Conservation (phyloP, 2,113 vertebrate genomes). For the Urocolius indicus region DNA sequence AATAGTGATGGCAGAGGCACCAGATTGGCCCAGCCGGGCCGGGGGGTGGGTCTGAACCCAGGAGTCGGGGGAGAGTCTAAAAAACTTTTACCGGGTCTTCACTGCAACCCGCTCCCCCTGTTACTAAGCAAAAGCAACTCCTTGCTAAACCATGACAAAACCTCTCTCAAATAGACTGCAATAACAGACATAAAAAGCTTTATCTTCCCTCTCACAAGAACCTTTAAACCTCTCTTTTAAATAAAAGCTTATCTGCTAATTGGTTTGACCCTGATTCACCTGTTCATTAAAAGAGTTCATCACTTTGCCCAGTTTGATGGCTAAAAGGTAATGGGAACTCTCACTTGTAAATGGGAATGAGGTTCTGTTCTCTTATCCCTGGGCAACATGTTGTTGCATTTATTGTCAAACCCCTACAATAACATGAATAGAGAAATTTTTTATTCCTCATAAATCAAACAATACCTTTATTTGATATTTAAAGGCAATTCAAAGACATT, state of each 20-base stretch:
- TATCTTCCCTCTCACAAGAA: not conserved
- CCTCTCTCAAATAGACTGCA: not conserved
- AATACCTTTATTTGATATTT: not conserved
- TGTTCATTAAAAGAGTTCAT: constrained; percentile 21
- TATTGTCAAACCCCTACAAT: not conserved
- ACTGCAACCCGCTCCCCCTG: no score
- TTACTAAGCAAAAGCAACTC: no score
- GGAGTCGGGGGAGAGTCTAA: no score
- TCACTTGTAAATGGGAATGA: not conserved
- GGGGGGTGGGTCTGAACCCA: no score
- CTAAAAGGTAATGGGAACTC: not conserved
- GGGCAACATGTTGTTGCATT: not conserved
- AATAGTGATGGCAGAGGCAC: no score
- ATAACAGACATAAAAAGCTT: not conserved
- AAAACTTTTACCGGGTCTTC: no score
- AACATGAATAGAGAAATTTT: not conserved
- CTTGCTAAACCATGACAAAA: no score
- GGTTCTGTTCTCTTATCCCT: not conserved
- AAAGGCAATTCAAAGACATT: constrained; percentile 15
- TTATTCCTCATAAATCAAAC: not conserved
- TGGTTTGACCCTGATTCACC: constrained; percentile 28
- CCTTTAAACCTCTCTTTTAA: not conserved
- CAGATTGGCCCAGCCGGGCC: no score
- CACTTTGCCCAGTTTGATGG: not conserved
- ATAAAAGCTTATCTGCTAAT: constrained; percentile 46